Base-by-base conservation (phyloP, 2,888 invertebrate species). In the Melanchra persicariae region DNA sequence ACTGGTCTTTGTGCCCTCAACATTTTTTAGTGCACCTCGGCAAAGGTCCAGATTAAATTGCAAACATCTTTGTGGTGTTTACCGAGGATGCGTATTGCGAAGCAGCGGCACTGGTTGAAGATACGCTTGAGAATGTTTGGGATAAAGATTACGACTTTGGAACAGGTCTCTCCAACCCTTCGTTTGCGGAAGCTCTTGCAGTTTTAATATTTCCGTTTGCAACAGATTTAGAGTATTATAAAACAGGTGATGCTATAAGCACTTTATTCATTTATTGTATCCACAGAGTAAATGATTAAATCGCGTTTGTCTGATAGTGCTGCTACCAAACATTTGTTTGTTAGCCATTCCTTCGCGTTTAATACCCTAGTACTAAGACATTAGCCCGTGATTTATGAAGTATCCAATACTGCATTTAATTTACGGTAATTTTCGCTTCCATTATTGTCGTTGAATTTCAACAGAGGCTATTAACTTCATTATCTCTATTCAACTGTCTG, bases 11-110 rank as follows among this genome's bases (percentile, higher is more conserved):
- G n/a, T n/a, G n/a, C n/a, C n/a, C n/a, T n/a, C n/a, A n/a, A n/a
- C n/a, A n/a, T n/a, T 72, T 79, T 70, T 80, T 71, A 64, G 81
- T 51, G 74, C 70, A 80, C 12, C 8, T 51, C 34, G 52, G 77
- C 70, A 83, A 85, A 73, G 52, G 69, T 63, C 22, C 70, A 73
- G 80, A 79, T 85, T 75, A 75, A 64, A 83, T 81, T 79, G 74
- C 74, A 78, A 71, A 69, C 68, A 68, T 60, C 59, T 73, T 68
- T 74, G 55, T 60, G 30, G 12, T 62, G 47, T 40, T 60, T 54
- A 45, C 51, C 26, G 47, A 45, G 34, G 58, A 70, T 64, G 40
- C 75, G 74, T 64, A 72, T 81, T 77, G 55, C 72, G 52, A 81
- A 62, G n/a, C 17, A 59, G 55, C 54, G 67, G 64, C 26, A 54